Evolutionary conservation across 2,797 vertebrate genomes (phyloP), one percentile per base, ranked within the genome.

Genomic region (Pseudomugil tenellus): DNA sequence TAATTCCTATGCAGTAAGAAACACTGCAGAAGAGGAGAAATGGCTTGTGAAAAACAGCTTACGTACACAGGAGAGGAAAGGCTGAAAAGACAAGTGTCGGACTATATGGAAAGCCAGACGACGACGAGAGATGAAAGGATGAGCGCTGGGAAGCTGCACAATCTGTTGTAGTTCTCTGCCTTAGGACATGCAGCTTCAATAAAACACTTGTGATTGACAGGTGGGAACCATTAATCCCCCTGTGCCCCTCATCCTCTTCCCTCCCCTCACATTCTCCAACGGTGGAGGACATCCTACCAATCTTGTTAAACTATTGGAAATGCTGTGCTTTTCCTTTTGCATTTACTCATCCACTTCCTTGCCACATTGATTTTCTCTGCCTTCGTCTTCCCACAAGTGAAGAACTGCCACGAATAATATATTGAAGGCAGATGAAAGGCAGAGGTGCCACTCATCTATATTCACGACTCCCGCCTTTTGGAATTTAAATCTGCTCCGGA

Each of bases 191-290:
- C 53, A 54, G 76, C 79, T 53, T 70, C 72, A 67, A 62, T 0
- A 19, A 62, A 57, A 78, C 60, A 46, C 28, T 62, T 64, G 21
- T 79, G 87, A 88, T 43, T 82, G 88, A 74, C 85, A 78, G 78
- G 55, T 71, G 67, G 51, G 70, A 64, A 81, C 11, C 0, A 1
- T 49, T 83, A 81, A 87, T 88, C 74, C 67, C 63, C 43, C 57
- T 8, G 43, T 23, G 64, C 74, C 63, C 68, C 51, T 58, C 72
- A 71, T 61, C 60, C 28, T 34, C 72, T 14, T 49, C 56, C 25
- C 51, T 58, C 43, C 79, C 21, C 13, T 63, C 39, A 7, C 61
- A 37, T 25, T 59, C 37, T 17, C 21, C 54, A 55, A 39, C 58
- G 34, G 55, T 1, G 34, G 66, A 75, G 60, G 74, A 84, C 70